Evolutionary conservation across 2,797 vertebrate species (phyloP).

Genomic region (Cottoperca gobio): DNA sequence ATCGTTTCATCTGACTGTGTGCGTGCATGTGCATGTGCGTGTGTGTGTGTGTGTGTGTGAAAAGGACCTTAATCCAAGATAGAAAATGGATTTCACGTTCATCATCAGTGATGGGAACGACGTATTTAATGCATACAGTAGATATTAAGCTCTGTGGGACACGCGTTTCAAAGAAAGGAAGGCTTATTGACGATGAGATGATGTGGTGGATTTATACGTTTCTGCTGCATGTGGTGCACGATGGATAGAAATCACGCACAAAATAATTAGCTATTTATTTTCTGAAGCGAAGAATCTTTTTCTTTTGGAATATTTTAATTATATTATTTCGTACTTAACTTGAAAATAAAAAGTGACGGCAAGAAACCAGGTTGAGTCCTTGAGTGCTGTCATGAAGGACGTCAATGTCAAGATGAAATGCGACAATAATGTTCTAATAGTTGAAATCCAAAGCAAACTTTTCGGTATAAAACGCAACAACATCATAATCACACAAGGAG

Average conservation of each 20-base stretch:
- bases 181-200: conserved; percentile 18
- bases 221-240: neutral
- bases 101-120: conserved; percentile 16
- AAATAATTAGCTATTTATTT: neutral
- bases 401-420: neutral
- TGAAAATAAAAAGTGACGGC: conserved; percentile 7
- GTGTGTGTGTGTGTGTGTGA: neutral
- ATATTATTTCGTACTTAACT: neutral
- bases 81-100: conserved; percentile 41
- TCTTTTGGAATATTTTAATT: neutral
- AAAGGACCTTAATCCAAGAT: conserved; percentile 49
- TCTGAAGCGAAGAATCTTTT: neutral
- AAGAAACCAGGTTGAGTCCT: neutral
- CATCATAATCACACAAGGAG: conserved; percentile 2
- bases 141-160: conserved; percentile 14
- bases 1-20: conserved; percentile 34
- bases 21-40: conserved; percentile 12
- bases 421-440: neutral
- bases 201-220: conserved; percentile 1
- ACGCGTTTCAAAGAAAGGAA: conserved; percentile 19
- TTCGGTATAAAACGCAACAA: neutral
- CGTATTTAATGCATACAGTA: conserved; percentile 29
- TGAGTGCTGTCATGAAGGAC: too few relatives aligned
- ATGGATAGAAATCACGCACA: neutral
- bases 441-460: neutral